phyloP scores from a whole-genome alignment of 2,797 vertebrate species.

The Enteromius argenteus region DNA sequence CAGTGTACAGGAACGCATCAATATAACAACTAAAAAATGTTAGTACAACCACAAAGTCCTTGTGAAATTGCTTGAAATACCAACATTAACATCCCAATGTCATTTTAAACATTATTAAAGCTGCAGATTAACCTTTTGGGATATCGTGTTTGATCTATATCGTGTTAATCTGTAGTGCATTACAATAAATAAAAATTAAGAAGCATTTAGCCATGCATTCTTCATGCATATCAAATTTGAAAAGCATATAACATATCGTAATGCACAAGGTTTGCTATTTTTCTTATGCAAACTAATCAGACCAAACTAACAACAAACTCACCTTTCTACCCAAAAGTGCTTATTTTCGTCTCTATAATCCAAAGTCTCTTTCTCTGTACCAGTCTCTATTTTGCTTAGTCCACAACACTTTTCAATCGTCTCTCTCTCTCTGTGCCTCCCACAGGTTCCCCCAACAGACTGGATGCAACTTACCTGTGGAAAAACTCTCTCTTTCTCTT shows the following conservation, averaged over 20 bases:
- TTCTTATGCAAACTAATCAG: no score
- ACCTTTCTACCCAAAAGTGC: conserved; percentile 65
- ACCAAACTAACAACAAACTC: conserved; percentile 56
- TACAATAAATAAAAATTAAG: background rate
- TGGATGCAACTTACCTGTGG: conserved; percentile 69
- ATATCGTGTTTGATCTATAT: background rate
- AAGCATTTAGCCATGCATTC: background rate
- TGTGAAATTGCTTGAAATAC: background rate
- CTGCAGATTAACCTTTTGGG: background rate
- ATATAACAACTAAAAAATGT: background rate
- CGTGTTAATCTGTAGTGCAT: background rate
- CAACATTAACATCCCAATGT: background rate
- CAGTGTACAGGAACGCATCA: background rate
- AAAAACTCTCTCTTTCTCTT: conserved; percentile 75
- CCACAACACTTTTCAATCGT: conserved; percentile 54
- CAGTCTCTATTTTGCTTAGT: conserved; percentile 63
- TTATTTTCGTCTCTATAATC: conserved; percentile 53
- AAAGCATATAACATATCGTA: background rate
- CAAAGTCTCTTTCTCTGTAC: conserved; percentile 54
- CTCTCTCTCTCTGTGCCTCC: conserved; percentile 53
- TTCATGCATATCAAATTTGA: background rate
- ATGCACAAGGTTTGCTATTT: background rate
- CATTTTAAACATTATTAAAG: background rate
- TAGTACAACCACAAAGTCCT: background rate
- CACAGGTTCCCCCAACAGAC: conserved; percentile 68